phyloP scores from a whole-genome alignment of 35 echinoderm and acorn worm genomes.

The Apostichopus parvimensis region DNA sequence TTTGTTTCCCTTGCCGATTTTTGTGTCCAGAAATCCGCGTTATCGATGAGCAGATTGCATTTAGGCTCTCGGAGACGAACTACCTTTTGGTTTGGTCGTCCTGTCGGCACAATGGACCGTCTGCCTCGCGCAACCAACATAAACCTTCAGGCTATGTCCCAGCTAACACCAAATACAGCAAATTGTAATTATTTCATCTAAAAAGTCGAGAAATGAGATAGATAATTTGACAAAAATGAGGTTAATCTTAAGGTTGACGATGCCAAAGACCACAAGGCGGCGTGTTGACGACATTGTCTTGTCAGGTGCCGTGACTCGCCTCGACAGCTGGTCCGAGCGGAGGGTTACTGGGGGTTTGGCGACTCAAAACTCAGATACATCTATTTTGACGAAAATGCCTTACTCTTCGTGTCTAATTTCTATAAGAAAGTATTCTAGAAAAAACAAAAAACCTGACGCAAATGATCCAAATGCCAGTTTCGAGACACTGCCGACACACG shows the following conservation, averaged over 20 bases:
- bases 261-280: slow-evolving; percentile 61
- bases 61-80: not conserved
- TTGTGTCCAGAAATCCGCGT: slow-evolving; percentile 28
- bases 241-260: slow-evolving; percentile 75
- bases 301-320: slow-evolving; percentile 47
- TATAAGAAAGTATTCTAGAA: slow-evolving; percentile 39
- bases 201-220: slow-evolving; percentile 84
- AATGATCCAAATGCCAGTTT: slow-evolving; percentile 48
- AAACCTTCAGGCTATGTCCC: slow-evolving; percentile 80
- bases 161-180: slow-evolving; percentile 87
- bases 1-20: slow-evolving; percentile 3
- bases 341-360: slow-evolving; percentile 6
- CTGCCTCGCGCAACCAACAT: slow-evolving; percentile 10
- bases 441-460: slow-evolving; percentile 44
- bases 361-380: slow-evolving; percentile 23
- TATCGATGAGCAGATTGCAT: slow-evolving; percentile 34
- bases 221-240: slow-evolving; percentile 78
- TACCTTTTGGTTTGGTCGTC: not conserved
- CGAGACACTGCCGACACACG: slow-evolving; percentile 92
- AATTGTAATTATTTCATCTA: slow-evolving; percentile 86
- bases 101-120: slow-evolving; percentile 48
- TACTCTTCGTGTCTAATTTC: slow-evolving; percentile 42
- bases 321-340: slow-evolving; percentile 30
- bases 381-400: not conserved
- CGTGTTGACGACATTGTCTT: slow-evolving; percentile 53